Conservation (phyloP, 2,113 vertebrate genomes). For the Brachyhypopomus gauderio region DNA sequence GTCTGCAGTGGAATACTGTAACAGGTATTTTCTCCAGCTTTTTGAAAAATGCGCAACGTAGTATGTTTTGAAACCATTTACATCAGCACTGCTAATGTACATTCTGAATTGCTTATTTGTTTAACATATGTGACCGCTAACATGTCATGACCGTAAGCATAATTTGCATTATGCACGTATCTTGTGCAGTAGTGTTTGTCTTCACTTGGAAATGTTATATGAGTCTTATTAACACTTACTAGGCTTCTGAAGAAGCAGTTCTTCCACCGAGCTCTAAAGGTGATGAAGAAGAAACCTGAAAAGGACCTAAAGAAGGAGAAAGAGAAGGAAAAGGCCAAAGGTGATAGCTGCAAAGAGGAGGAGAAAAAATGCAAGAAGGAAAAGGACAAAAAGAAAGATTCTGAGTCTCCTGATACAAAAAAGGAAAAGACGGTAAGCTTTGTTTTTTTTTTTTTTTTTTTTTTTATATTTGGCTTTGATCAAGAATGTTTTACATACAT, state of each 20-base stretch:
- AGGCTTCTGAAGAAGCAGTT: constrained; percentile 98
- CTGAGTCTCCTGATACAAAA: constrained; percentile 73
- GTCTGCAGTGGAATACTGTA: constrained; percentile 95
- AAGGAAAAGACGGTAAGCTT: constrained; percentile 78
- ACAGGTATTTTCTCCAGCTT: constrained; percentile 78
- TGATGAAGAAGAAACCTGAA: constrained; percentile 97
- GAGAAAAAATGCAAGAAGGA: constrained; percentile 87
- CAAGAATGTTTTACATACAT: neutral
- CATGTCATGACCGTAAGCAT: no score
- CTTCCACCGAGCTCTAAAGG: constrained; percentile 95
- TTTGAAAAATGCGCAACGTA: neutral
- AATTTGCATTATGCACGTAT: no score
- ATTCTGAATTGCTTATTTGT: no score
- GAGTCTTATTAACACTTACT: neutral
- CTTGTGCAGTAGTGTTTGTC: neutral
- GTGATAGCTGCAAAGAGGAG: constrained; percentile 71
- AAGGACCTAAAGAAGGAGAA: constrained; percentile 89
- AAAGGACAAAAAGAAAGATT: constrained; percentile 76
- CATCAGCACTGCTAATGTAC: no score
- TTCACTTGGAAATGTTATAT: neutral
- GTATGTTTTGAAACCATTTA: no score
- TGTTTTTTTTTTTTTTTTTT: neutral
- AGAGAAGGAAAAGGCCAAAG: constrained; percentile 79
- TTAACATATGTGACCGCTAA: no score
- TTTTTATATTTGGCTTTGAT: neutral